These are phyloP conservation scores for Cranoglanis bouderius DNA, from an alignment of 2,113 vertebrate genomes.

Conservation along the genomic window DNA sequence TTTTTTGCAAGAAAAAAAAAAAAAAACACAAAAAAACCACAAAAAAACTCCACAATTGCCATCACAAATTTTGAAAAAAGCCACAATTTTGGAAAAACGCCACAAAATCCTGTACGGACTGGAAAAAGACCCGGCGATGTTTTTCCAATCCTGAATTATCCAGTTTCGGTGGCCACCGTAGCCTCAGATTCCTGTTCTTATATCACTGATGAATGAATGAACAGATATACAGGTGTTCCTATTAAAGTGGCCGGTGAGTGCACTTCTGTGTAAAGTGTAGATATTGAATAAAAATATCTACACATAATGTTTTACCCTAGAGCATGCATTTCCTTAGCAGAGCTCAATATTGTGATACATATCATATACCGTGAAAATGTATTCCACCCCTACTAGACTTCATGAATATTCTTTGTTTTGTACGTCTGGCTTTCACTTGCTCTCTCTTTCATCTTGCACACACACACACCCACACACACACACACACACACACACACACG, in stretches of 20 bases:
- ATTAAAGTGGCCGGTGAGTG: not conserved
- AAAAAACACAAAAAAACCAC: no score
- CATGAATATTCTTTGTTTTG: conserved; percentile 19
- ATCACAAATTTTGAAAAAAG: no score
- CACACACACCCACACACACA: conserved; percentile 18
- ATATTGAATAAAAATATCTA: not conserved
- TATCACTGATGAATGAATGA: not conserved
- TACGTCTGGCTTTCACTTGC: not conserved
- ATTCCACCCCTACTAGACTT: not conserved
- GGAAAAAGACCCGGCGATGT: not conserved
- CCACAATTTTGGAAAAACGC: no score
- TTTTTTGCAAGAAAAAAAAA: no score
- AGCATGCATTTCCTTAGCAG: not conserved
- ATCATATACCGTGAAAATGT: not conserved
- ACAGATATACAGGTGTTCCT: not conserved
- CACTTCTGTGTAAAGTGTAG: not conserved
- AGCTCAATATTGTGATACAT: not conserved
- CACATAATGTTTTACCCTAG: not conserved
- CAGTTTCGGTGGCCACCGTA: not conserved
- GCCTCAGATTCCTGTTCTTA: not conserved
- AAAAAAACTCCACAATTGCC: fast-evolving
- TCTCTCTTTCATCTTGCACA: not conserved
- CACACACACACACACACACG: not conserved
- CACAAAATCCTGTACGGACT: no score
- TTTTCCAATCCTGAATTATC: not conserved